Base-by-base conservation (phyloP, 2,888 invertebrate species). In the Drosophila aldrichi region DNA sequence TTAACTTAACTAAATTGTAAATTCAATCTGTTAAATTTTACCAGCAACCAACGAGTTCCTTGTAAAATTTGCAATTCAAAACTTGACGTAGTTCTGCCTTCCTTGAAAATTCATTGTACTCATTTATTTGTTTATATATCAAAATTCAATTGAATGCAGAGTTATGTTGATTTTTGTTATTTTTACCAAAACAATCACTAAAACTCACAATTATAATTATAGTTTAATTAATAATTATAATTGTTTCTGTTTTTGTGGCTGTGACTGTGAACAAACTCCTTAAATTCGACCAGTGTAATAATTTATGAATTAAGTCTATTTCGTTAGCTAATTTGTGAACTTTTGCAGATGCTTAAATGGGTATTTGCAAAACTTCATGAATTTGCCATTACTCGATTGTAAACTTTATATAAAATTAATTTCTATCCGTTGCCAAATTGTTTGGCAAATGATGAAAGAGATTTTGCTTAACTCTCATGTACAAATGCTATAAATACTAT, bases 401-500 rank as follows among this genome's bases (percentile, higher is more conserved):
- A 40, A 79, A 74, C 55, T 71, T 60, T 71, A 34, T 40, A 56
- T 60, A 72, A 72, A 75, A 86, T 71, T 64, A 62, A 70, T 68
- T 62, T 70, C 66, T 63, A 60, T 75, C 72, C 51, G 58, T 78
- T 85, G 81, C 74, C 78, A 78, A 78, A 74, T 6, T 48, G 8
- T 71, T 80, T 77, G 77, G 82, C 82, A 82, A 76, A 54, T 71
- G 63, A 70, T 71, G 67, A 63, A 44, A 60, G 74, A 66, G 61
- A 70, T 87, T 83, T 87, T 72, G 68, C 77, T 79, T 61, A 79
- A 81, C 79, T 82, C 66, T 82, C 51, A 72, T 87, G 86, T 88
- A 85, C 82, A 85, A 88, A 85, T 68, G 52, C 69, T 81, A 77
- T 72, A 70, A 61, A 68, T 67, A 66, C 60, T 58, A 67, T 70